Conservation (phyloP, 2,888 invertebrate species). For the Argyra leucocephala region DNA sequence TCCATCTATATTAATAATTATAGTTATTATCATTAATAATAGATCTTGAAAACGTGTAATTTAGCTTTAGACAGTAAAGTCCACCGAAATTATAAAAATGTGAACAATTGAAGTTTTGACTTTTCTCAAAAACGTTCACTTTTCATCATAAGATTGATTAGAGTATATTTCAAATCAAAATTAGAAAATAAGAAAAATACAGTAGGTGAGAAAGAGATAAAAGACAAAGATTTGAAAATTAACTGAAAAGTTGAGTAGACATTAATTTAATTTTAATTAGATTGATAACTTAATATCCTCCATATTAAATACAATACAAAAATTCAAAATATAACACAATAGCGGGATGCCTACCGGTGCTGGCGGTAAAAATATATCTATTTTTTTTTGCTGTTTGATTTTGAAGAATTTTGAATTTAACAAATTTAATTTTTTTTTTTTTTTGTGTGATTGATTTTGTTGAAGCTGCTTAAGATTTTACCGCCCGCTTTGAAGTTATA, state of each 20-base stretch:
- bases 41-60: background rate
- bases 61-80: background rate
- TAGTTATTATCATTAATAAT: constrained; percentile 2
- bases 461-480: background rate
- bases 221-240: background rate
- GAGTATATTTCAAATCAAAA: background rate
- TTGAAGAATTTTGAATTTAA: too few relatives aligned
- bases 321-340: too few relatives aligned
- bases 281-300: background rate
- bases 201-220: background rate
- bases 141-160: constrained; percentile 1
- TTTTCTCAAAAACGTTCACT: background rate
- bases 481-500: background rate
- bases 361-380: too few relatives aligned
- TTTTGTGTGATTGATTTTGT: background rate
- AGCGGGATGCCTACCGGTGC: background rate
- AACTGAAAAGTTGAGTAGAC: background rate
- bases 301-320: too few relatives aligned
- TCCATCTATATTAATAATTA: background rate
- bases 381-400: too few relatives aligned
- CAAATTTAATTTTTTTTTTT: background rate
- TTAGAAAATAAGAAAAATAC: background rate
- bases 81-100: background rate
- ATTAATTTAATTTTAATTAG: constrained; percentile 3
- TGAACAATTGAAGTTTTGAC: background rate